These are phyloP conservation scores for Artibeus jamaicensis DNA, from an alignment of 2,797 vertebrate species.

Conservation along the genomic window DNA sequence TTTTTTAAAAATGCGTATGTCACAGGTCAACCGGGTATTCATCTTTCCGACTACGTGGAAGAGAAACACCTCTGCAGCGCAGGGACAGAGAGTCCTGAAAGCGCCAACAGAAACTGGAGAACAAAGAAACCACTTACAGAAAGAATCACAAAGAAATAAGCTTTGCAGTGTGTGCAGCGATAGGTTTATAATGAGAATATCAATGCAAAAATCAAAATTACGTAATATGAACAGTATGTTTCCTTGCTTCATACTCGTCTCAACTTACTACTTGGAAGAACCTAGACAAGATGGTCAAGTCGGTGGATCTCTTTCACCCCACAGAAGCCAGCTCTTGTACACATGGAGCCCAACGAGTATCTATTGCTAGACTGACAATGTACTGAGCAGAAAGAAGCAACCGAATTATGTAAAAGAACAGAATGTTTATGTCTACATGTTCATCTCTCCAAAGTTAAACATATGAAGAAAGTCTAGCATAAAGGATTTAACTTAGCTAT, in stretches of 20 bases:
- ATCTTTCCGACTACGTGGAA: conserved; percentile 40
- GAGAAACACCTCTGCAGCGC: conserved; percentile 23
- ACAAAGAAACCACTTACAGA: conserved; percentile 64
- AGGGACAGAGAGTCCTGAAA: not conserved
- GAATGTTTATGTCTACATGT: not conserved
- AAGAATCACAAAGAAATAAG: conserved; percentile 44
- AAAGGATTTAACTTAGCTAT: not conserved
- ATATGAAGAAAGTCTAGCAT: not conserved
- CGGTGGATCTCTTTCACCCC: conserved; percentile 23
- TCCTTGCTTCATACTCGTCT: conserved; percentile 43
- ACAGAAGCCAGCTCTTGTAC: not conserved
- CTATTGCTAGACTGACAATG: conserved; percentile 6
- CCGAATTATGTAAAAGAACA: not conserved
- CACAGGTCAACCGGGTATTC: conserved; percentile 18
- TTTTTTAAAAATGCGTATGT: not conserved
- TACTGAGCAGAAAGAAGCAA: not conserved
- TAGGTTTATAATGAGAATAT: conserved; percentile 45
- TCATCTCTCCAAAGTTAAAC: conserved; percentile 2
- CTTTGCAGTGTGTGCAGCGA: conserved; percentile 39
- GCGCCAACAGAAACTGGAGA: conserved; percentile 45
- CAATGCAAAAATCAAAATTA: conserved; percentile 56
- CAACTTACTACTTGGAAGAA: conserved; percentile 57
- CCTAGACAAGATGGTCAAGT: not conserved
- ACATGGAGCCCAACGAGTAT: not conserved
- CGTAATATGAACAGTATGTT: conserved; percentile 41